Evolutionary conservation across 2,888 invertebrate species (phyloP).

Genomic region (Nomada flava): DNA sequence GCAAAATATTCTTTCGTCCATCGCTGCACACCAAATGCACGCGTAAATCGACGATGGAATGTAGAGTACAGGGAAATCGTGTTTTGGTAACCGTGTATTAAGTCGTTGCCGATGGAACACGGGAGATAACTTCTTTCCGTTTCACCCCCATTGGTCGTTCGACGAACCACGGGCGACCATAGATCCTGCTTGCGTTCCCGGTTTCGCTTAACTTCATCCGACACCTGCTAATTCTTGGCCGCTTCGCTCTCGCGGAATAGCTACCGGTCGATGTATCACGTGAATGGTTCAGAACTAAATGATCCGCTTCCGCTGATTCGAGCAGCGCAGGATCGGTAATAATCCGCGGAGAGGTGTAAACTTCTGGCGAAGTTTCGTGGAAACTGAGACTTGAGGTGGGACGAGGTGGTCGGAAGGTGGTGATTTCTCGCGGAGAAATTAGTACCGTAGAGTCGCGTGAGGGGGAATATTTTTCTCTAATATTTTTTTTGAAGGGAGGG

Average conservation of each 20-base stretch:
- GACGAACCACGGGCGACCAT: conserved; percentile 42
- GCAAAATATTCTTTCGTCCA: too few species aligned
- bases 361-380: background rate
- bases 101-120: conserved; percentile 62
- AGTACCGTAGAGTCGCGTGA: background rate
- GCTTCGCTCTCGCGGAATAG: conserved; percentile 56
- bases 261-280: conserved; percentile 40
- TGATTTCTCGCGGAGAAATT: background rate
- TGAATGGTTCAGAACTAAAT: conserved; percentile 20
- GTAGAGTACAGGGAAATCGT: conserved; percentile 2
- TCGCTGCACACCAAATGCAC: conserved; percentile 30
- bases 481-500: too few species aligned
- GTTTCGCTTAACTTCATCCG: conserved; percentile 54
- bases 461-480: too few species aligned
- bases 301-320: conserved; percentile 18
- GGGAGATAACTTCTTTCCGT: conserved; percentile 34
- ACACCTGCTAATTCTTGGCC: conserved; percentile 64
- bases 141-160: conserved; percentile 26
- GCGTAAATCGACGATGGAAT: conserved; percentile 62
- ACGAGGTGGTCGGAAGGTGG: background rate
- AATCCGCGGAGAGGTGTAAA: background rate
- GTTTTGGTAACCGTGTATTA: conserved; percentile 57
- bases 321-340: conserved; percentile 11
- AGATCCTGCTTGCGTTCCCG: conserved; percentile 12
- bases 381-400: background rate